These are phyloP conservation scores for Meloidogyne exigua DNA, from an alignment of 1,140 invertebrate species.

Conservation along the genomic window DNA sequence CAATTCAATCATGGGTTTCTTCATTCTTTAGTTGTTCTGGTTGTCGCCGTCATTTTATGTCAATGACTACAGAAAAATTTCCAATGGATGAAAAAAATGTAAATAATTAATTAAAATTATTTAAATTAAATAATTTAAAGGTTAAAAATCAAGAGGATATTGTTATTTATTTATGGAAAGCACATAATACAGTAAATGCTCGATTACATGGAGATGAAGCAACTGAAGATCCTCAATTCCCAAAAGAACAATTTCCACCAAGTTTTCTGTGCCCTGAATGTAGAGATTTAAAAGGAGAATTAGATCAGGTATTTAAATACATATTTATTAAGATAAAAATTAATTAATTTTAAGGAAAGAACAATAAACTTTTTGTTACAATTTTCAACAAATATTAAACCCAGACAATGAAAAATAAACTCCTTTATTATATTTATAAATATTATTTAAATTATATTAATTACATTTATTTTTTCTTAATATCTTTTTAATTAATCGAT, in stretches of 20 bases:
- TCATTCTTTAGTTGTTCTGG: constrained; percentile 61
- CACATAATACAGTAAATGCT: constrained; percentile 63
- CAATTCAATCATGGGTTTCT: constrained; percentile 62
- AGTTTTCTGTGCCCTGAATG: constrained; percentile 59
- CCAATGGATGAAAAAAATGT: constrained; percentile 59
- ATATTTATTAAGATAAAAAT: neutral
- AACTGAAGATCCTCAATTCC: constrained; percentile 62
- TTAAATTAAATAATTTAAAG: constrained; percentile 32
- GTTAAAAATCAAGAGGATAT: constrained; percentile 59
- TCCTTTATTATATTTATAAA: neutral
- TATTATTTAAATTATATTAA: neutral
- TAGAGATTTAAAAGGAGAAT: neutral
- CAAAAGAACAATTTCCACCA: constrained; percentile 60
- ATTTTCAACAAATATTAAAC: constrained; percentile 37
- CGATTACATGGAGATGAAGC: constrained; percentile 52
- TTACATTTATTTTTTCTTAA: no score
- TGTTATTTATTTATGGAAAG: constrained; percentile 61
- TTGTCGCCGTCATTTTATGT: constrained; percentile 61
- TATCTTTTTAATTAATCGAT: neutral
- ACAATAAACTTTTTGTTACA: constrained; percentile 27
- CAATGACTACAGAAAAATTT: constrained; percentile 61
- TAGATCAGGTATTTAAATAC: neutral
- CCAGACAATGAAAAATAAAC: constrained; percentile 6
- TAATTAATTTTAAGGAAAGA: constrained; percentile 12
- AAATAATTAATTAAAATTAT: constrained; percentile 46